Evolutionary conservation across 2,888 invertebrate genomes (phyloP).

Genomic region (Chouioia cunea): DNA sequence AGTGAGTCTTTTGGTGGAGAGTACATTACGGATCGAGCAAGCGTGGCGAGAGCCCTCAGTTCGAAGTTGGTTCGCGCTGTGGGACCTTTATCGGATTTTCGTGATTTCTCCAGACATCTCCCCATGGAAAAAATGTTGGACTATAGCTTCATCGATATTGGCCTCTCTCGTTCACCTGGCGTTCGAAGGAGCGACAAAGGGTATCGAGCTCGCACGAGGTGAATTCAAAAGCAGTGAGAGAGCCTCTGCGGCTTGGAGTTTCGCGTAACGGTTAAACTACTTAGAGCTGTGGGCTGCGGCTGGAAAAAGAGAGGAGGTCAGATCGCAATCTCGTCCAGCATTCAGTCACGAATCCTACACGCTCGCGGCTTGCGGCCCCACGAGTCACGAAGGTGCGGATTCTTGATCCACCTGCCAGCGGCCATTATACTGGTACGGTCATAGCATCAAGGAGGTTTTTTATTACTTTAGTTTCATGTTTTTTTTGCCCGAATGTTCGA

Average conservation of each 20-base stretch:
- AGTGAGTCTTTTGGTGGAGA: too few species aligned
- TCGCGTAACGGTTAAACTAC: constrained; percentile 59
- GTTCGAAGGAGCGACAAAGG: constrained; percentile 9
- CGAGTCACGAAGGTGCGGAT: constrained; percentile 56
- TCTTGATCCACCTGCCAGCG: constrained; percentile 48
- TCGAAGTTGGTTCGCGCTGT: constrained; percentile 3
- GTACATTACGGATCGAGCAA: too few species aligned
- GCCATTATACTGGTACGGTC: constrained; percentile 3
- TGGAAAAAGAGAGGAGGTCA: constrained; percentile 55
- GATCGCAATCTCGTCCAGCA: constrained; percentile 59
- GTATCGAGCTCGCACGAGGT: constrained; percentile 26
- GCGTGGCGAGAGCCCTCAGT: too few species aligned
- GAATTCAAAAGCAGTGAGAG: constrained; percentile 31
- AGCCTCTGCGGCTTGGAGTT: constrained; percentile 50
- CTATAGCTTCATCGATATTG: constrained; percentile 22
- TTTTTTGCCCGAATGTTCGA: not conserved
- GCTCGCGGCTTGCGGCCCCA: not conserved
- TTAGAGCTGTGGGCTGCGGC: too few species aligned
- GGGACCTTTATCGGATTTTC: constrained; percentile 43
- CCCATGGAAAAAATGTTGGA: constrained; percentile 1
- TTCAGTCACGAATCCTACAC: constrained; percentile 57
- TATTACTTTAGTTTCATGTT: not conserved
- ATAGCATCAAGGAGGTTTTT: constrained; percentile 3
- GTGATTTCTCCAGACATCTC: constrained; percentile 37
- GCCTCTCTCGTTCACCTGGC: constrained; percentile 15